Base-by-base conservation (phyloP, 1,140 invertebrate genomes). In the Cydia pomonella region DNA sequence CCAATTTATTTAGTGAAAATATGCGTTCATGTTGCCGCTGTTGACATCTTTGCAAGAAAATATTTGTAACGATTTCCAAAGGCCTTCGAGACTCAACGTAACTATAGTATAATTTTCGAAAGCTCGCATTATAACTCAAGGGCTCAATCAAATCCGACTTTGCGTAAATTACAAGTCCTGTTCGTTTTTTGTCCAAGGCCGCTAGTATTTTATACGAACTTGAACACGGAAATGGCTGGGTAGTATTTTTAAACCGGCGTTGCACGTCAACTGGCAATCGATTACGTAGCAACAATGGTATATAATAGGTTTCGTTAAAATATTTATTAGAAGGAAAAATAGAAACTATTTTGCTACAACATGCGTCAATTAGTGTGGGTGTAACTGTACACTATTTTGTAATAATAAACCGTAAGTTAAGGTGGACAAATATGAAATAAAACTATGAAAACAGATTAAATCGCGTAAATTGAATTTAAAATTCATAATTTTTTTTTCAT, bases 251-350 rank as follows among this genome's bases (percentile, higher is more conserved):
- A 33, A 69, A 69, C 64, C n/a, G 33, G 5, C 64, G 7, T 18
- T 69, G 27, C 64, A 64, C 63, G 64, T 59, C 53, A 59, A 23
- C 53, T 18, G 9, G 64, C 64, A 23, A 69, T 69, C 64, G 64
- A 69, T 69, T 69, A 33, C n/a, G 33, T n/a, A 59, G 53, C 53
- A 1, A 59, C 53, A 21, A 53, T 53, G 50, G n/a, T 47, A 47
- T 53, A 53, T 9, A 50, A 50, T 53, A 53, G 50, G 50, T 53
- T 16, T 16, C 13, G 12, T 47, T 18, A 53, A 53, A 53, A 18
- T n/a, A 53, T 53, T 53, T 53, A 53, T 53, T 53, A 53, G 50
- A 53, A 7, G n/a, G 6, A 5, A 18, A 53, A 53, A 53, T 53
- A 21, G 1, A 53, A 18, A 2, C 5, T 6, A 50, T 13, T 41